These are phyloP conservation scores for Phalacrocorax aristotelis DNA, from an alignment of 2,113 vertebrate genomes.

Conservation along the genomic window DNA sequence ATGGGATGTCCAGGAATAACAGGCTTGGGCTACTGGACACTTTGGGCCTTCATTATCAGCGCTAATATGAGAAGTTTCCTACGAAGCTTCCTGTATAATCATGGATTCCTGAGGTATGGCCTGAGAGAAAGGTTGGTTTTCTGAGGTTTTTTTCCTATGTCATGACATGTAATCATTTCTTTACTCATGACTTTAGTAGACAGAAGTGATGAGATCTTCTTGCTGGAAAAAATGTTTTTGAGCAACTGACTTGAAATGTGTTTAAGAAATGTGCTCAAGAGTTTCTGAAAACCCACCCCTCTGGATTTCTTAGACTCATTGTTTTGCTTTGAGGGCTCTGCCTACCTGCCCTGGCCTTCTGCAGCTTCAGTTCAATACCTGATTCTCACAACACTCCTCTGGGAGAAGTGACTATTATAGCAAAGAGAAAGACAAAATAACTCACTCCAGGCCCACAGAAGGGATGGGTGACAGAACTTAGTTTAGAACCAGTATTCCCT, in stretches of 20 bases:
- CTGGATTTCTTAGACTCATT: not conserved
- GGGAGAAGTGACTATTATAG: not conserved
- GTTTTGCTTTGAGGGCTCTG: not conserved
- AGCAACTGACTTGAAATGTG: not conserved
- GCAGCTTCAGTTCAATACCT: not conserved
- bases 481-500: not conserved
- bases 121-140: not conserved
- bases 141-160: not conserved
- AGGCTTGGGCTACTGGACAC: conserved; percentile 75
- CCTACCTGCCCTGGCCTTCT: not conserved
- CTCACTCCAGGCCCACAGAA: not conserved
- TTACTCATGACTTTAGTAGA: not conserved
- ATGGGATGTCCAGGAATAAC: conserved; percentile 76
- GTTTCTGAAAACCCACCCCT: not conserved
- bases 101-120: conserved; percentile 75
- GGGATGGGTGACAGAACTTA: not conserved
- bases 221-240: not conserved
- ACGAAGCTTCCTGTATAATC: conserved; percentile 72
- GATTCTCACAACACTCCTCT: not conserved
- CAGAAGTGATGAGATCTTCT: not conserved
- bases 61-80: conserved; percentile 74
- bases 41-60: conserved; percentile 66
- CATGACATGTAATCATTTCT: not conserved
- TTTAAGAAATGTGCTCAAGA: not conserved
- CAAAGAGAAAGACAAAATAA: not conserved